Evolutionary conservation across 2,113 vertebrate species (phyloP).

Genomic region (Collichthys lucidus): DNA sequence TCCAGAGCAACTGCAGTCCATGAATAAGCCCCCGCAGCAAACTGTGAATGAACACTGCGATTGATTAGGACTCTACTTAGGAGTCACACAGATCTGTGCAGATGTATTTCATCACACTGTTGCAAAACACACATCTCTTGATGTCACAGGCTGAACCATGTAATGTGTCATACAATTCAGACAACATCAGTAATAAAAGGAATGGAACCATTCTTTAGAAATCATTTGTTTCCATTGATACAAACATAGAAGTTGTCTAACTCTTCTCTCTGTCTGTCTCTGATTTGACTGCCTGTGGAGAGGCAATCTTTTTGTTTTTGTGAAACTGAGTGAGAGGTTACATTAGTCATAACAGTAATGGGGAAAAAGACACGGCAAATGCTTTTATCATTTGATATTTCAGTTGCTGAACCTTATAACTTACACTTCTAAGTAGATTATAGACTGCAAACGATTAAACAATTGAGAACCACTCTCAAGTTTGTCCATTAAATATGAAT

Average conservation of each 20-base stretch:
- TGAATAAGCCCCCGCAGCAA: slow-evolving; percentile 40
- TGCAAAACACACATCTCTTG: slow-evolving; percentile 22
- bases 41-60: slow-evolving; percentile 40
- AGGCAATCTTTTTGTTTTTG: not conserved
- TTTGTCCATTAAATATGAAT: no score
- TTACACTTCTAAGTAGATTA: not conserved
- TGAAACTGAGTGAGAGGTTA: not conserved
- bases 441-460: not conserved
- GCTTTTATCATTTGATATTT: not conserved
- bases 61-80: not conserved
- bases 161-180: slow-evolving; percentile 32
- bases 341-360: not conserved
- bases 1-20: slow-evolving; percentile 54
- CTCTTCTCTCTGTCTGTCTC: not conserved
- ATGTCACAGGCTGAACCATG: slow-evolving; percentile 20
- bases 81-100: not conserved
- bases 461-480: not conserved
- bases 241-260: not conserved
- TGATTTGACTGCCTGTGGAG: not conserved
- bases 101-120: slow-evolving; percentile 53
- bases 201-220: not conserved
- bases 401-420: not conserved
- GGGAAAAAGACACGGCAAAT: not conserved
- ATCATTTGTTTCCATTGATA: no score
- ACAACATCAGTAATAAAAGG: not conserved